Evolutionary conservation across 2,888 invertebrate genomes (phyloP), one percentile per base, ranked within the genome.

Genomic region (Caenorhabditis sp.): DNA sequence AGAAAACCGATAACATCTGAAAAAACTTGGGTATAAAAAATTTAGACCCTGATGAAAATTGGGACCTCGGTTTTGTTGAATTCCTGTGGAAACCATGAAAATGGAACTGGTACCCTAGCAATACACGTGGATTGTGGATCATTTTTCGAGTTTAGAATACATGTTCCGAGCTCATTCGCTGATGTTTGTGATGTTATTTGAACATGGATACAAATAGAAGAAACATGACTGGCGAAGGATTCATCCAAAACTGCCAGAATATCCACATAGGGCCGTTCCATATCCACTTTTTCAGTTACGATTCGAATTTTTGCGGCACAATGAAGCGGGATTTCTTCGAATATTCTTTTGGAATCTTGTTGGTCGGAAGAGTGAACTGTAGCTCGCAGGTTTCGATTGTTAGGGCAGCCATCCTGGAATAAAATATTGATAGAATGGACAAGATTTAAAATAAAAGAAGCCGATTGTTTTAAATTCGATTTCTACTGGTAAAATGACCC

Each of bases 261-360:
- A 68, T 86, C 85, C n/a, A 85, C 78, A 68, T 83, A 85, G 1
- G 85, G 85, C 14, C 83, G 79, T 52, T 83, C 82, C 60, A 82
- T 49, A 12, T 73, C 36, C 27, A 82, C 73, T 20, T 69, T 66
- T 20, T 77, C 69, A 4, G 76, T 71, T 25, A 82, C 81, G 31
- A 81, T 63, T 43, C 71, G 63, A 1, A 83, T 72, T 67, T 72
- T 69, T 7, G 83, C 81, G 0, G 78, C 76, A 69, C 83, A 83
- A 59, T 79, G 76, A 27, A 80, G 64, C 1, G 80, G 77, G 12
- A 73, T 61, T 49, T 77, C 63, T 59, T 80, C 72, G 56, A 75
- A 77, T 12, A 82, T 61, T n/a, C 75, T 70, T 20, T 64, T 57
- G 8, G 66, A 67, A 21, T 70, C 67, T 23, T 60, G 43, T 50